These are phyloP conservation scores for Zaprionus inermis DNA, from an alignment of 1,140 invertebrate genomes.

Conservation along the genomic window DNA sequence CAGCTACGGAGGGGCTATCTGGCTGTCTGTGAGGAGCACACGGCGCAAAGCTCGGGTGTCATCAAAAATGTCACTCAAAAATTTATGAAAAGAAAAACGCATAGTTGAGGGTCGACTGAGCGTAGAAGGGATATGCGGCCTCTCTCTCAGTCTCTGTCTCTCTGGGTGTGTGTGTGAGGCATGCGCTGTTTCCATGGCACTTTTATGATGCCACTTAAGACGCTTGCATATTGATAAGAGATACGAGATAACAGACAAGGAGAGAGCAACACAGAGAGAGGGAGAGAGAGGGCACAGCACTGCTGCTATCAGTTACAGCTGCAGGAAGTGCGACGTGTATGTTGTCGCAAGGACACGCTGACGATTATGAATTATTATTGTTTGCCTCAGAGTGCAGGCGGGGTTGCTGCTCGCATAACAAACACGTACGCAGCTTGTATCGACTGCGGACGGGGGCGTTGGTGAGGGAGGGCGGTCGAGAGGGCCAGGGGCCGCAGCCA, in stretches of 20 bases:
- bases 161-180: conserved; percentile 17
- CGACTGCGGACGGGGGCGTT: conserved; percentile 47
- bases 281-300: background rate
- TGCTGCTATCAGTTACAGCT: conserved; percentile 72
- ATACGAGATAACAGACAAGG: conserved; percentile 39
- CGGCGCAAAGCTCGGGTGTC: conserved; percentile 76
- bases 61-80: conserved; percentile 82
- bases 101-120: conserved; percentile 40
- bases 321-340: conserved; percentile 75
- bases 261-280: background rate
- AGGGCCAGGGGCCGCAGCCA: background rate
- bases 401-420: conserved; percentile 17
- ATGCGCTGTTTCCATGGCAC: conserved; percentile 52
- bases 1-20: conserved; percentile 24
- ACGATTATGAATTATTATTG: conserved; percentile 79
- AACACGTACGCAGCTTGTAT: conserved; percentile 64
- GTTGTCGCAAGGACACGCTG: conserved; percentile 70
- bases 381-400: conserved; percentile 57
- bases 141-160: background rate
- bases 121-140: conserved; percentile 12
- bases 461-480: background rate
- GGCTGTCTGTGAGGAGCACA: conserved; percentile 44
- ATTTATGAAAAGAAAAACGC: conserved; percentile 76
- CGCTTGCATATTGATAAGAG: conserved; percentile 75
- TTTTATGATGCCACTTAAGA: conserved; percentile 72